A percentile compares a stretch with the other conserved stretches of the same genome.
These are phyloP conservation scores for Felis chaus DNA, from an alignment of 2,113 vertebrate species.

Conservation along the genomic window DNA sequence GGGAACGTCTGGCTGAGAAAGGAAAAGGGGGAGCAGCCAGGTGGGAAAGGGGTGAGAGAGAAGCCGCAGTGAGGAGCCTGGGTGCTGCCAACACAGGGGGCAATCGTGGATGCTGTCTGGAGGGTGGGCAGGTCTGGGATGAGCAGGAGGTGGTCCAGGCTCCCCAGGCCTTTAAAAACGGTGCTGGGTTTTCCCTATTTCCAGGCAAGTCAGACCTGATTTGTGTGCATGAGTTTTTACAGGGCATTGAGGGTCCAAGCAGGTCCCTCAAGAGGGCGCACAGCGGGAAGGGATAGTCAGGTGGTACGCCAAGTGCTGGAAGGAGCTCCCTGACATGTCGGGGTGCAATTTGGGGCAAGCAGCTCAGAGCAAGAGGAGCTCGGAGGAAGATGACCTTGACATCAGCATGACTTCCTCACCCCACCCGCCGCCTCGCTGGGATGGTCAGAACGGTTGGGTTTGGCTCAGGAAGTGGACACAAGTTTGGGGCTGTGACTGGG, in stretches of 20 bases:
- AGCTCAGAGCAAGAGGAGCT: too few species aligned
- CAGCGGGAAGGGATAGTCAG: too few species aligned
- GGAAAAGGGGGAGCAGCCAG: not conserved
- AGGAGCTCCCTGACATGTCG: fast-evolving
- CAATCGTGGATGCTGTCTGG: not conserved
- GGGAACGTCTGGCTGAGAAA: not conserved
- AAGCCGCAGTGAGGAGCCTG: not conserved
- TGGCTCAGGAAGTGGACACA: not conserved
- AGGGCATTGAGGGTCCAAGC: not conserved
- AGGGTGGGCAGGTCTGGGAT: not conserved
- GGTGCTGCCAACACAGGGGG: not conserved
- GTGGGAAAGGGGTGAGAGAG: not conserved
- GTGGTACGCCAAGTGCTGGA: not conserved
- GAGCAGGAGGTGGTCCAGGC: not conserved
- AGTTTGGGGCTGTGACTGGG: not conserved
- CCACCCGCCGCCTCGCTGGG: not conserved
- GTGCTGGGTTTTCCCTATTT: not conserved
- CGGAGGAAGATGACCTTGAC: not conserved
- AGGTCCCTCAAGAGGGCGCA: not conserved
- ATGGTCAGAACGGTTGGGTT: fast-evolving
- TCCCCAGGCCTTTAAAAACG: not conserved
- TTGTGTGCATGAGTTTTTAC: not conserved
- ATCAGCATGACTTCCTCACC: not conserved
- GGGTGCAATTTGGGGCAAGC: not conserved
- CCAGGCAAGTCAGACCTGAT: not conserved